phyloP scores from a whole-genome alignment of 2,113 vertebrate species.

The Echinops telfairi region DNA sequence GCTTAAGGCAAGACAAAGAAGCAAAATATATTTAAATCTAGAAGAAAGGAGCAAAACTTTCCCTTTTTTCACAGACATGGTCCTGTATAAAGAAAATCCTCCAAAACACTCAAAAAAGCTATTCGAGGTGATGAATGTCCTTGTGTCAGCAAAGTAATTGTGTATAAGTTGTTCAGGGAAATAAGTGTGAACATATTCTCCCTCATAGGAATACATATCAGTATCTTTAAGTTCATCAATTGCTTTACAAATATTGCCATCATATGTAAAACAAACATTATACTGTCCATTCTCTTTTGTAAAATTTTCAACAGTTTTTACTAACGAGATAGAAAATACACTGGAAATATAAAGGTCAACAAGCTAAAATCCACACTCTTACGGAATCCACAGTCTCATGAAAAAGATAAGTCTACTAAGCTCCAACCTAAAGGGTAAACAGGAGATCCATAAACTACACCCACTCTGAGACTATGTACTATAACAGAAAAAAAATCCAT shows the following conservation, averaged over 20 bases:
- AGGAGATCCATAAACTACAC: neutral
- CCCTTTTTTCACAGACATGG: neutral
- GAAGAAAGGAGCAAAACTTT: neutral
- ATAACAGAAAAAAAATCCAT: neutral
- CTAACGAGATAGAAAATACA: neutral
- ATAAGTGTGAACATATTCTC: neutral
- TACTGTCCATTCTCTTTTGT: neutral
- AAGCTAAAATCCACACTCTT: neutral
- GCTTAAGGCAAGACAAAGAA: too few species aligned
- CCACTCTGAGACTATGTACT: neutral
- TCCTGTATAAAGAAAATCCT: neutral
- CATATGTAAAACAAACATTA: neutral
- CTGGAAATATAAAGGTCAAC: neutral
- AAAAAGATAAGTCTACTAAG: neutral
- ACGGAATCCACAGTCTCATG: neutral
- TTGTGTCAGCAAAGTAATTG: neutral
- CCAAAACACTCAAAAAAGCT: neutral
- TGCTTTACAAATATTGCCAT: neutral
- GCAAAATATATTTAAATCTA: neutral
- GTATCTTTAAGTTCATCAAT: conserved; percentile 4
- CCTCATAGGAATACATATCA: neutral
- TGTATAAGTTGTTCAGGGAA: neutral
- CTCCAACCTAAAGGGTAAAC: neutral
- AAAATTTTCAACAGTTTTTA: neutral
- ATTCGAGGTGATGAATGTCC: neutral